Evolutionary conservation across 37 sponge, comb jelly and placozoan genomes (phyloP).

Genomic region (Axinella damicornis): DNA sequence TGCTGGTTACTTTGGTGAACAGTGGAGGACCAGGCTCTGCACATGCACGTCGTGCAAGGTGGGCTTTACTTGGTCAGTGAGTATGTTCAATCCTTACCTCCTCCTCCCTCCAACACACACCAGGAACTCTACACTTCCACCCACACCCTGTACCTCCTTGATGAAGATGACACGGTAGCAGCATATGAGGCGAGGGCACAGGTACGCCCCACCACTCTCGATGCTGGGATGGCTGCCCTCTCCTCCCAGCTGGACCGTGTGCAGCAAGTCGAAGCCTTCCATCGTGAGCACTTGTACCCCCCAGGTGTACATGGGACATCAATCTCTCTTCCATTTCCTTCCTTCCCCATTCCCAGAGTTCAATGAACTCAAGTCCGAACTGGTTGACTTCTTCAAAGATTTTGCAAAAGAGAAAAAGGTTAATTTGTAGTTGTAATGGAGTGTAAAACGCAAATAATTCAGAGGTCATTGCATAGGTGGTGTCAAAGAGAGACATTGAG

Average conservation of each 20-base stretch:
- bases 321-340: too few relatives aligned
- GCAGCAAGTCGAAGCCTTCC: constrained; percentile 78
- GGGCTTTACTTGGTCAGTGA: too few relatives aligned
- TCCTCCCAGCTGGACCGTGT: constrained; percentile 44
- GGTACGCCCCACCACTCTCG: constrained; percentile 29
- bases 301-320: too few relatives aligned
- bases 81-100: too few relatives aligned
- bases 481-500: constrained; percentile 79
- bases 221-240: constrained; percentile 70
- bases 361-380: constrained; percentile 75
- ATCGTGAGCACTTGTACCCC: constrained; percentile 68
- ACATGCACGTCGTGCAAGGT: constrained; percentile 70
- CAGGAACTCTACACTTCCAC: constrained; percentile 63
- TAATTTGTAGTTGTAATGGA: background rate
- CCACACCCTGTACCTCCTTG: constrained; percentile 69
- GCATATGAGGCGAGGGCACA: constrained; percentile 77
- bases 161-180: constrained; percentile 71
- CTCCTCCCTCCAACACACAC: background rate
- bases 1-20: constrained; percentile 62
- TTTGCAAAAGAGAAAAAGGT: constrained; percentile 79
- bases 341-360: too few relatives aligned
- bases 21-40: constrained; percentile 79
- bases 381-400: constrained; percentile 63
- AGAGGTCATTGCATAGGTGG: constrained; percentile 49
- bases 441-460: background rate